Base-by-base conservation (phyloP, 2,888 invertebrate species). In the Coremacera marginata region DNA sequence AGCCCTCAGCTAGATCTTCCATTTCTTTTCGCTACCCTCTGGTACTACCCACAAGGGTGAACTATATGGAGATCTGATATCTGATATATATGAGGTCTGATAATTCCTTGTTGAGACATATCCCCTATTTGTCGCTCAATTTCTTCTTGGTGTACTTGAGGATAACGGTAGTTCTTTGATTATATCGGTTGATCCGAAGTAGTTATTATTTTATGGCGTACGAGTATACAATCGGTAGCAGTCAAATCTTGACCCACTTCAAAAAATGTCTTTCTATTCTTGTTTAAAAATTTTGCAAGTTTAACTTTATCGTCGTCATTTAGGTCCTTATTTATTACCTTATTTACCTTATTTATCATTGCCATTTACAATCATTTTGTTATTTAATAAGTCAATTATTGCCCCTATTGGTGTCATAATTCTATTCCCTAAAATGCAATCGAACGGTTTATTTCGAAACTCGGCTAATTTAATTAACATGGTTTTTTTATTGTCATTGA, bases 131-230 rank as follows among this genome's bases (percentile, higher is more conserved):
- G 76, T 11, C 7, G 63, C 22, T 72, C 19, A 14, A 78, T 60
- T 51, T 78, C 78, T 9, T n/a, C 34, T 22, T 76, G 37, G 51
- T 76, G 74, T 4, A 78, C 51, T 5, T 77, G 63, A 22, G 74
- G 74, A 60, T 77, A 77, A 37, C 62, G 44, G 19, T 70, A 70
- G 8, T 34, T 44, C 31, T 70, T 75, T n/a, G 52, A 37, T 31
- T 72, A 31, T 16, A 73, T 67, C 16, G 77, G 68, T 16, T 27
- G 57, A 27, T 72, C 76, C 1, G 49, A 22, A 25, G 27, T 63
- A 19, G 75, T 75, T 5, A 44, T 14, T 16, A 75, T 70, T 62
- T 62, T 51, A 27, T 68, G 75, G 14, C 49, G 37, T 27, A n/a
- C n/a, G n/a, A n/a, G n/a, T n/a, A 62, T 51, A 27, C 22, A 34